Base-by-base conservation (phyloP, 2,888 invertebrate genomes). In the Euplagia quadripunctaria region DNA sequence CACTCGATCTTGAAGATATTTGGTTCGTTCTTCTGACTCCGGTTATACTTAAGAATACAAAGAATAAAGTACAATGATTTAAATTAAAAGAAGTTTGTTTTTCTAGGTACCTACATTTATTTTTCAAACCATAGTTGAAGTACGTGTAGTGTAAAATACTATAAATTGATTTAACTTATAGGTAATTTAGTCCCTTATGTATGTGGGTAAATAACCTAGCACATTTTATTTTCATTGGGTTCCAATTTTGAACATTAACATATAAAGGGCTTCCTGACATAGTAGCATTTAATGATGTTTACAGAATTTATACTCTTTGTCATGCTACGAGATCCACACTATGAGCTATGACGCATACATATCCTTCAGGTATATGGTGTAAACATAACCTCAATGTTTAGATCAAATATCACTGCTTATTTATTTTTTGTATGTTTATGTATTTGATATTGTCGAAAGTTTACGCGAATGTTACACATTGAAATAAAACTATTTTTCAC, bases 1-100 rank as follows among this genome's bases (percentile, higher is more conserved):
- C 90, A 88, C 89, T 87, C 92, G 87, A 88, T 91, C 89, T 88
- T 85, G 85, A 88, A 87, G 83, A 83, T 82, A 81, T 89, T 92
- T 89, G 88, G 86, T 87, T 87, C 85, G 86, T 90, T 90, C 88
- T 88, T 86, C 88, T 87, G 89, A 88, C 86, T 89, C 87, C 86
- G 87, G 90, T 87, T 88, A 88, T 86, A 83, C 77, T 79, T 81
- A 82, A 83, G 88, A 85, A 82, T 64, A 65, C 55, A 20, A 20
- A 51, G 16, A 55, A 64, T 7, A 64, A 0, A 69, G 61, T 14
- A 61, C 20, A 12, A 61, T 61, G 1, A 61, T 14, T 61, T 61
- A 61, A 11, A 61, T 61, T 20, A n/a, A 0, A 55, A n/a, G 31
- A 31, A 31, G 31, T 31, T 31, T 31, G 31, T 31, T 31, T 31